Percentiles rank a stretch among this genome's conserved stretches.
Conservation (phyloP, 2,888 invertebrate species). For the Philereme vetulata region DNA sequence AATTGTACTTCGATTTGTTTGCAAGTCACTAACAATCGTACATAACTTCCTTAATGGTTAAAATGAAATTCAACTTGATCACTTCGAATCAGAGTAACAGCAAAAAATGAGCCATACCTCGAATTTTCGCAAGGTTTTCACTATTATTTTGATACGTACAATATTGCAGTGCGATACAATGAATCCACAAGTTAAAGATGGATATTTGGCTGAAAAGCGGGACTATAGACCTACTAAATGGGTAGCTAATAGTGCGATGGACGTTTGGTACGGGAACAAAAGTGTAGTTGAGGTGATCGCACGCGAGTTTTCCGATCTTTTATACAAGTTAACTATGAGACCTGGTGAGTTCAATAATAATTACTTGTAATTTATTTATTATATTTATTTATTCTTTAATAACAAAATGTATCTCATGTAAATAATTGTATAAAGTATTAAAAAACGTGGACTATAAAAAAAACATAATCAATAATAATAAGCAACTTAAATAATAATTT, state of each 20-base stretch:
- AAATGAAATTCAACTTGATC: background rate
- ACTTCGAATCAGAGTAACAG: background rate
- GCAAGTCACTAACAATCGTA: background rate
- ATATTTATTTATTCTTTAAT: too few relatives aligned
- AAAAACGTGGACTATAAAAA: too few relatives aligned
- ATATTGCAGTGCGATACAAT: constrained; percentile 41
- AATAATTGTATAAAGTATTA: too few relatives aligned
- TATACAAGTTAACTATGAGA: constrained; percentile 54
- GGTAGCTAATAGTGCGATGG: constrained; percentile 64
- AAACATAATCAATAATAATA: too few relatives aligned
- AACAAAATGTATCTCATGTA: too few relatives aligned
- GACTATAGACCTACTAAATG: constrained; percentile 62
- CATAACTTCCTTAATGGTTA: background rate
- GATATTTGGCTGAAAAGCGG: constrained; percentile 30
- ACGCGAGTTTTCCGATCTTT: constrained; percentile 56
- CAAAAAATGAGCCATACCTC: background rate
- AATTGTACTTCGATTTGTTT: constrained; percentile 4
- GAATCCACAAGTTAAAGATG: constrained; percentile 36
- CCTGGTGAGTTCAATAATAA: constrained; percentile 45
- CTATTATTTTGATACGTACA: constrained; percentile 5
- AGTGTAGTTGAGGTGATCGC: constrained; percentile 60
- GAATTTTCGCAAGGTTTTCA: background rate
- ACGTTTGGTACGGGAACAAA: constrained; percentile 69
- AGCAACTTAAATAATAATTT: too few relatives aligned
- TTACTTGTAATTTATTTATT: too few relatives aligned